Evolutionary conservation across 2,888 invertebrate species (phyloP).

Genomic region (Germaria angustata): DNA sequence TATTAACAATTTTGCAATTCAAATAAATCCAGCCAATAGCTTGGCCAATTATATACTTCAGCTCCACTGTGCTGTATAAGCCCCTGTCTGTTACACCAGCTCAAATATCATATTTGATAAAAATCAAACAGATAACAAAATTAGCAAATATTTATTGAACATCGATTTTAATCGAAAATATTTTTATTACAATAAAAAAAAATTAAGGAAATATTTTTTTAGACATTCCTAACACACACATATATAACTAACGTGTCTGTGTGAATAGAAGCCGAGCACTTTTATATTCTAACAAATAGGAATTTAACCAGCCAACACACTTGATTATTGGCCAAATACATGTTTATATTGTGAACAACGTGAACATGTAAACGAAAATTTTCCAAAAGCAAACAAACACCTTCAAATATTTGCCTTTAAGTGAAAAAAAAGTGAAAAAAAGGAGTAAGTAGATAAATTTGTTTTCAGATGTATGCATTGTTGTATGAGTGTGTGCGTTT

Average conservation of each 20-base stretch:
- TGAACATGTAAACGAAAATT: constrained; percentile 5
- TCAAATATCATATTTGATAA: neutral
- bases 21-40: neutral
- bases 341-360: neutral
- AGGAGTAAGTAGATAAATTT: constrained; percentile 1
- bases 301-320: constrained; percentile 41
- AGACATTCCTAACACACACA: neutral
- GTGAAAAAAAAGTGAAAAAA: neutral
- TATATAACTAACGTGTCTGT: too few species aligned
- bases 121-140: constrained; percentile 30
- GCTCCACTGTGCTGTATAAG: neutral
- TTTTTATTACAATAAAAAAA: neutral
- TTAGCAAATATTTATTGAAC: constrained; percentile 36
- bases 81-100: neutral
- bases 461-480: neutral
- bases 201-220: constrained; percentile 4
- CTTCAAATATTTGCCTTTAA: constrained; percentile 36
- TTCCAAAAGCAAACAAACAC: constrained; percentile 45
- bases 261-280: too few species aligned
- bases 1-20: neutral
- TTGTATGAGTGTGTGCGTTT: neutral
- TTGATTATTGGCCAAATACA: constrained; percentile 50
- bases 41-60: neutral
- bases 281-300: constrained; percentile 44
- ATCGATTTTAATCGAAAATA: constrained; percentile 12